Evolutionary conservation across 2,888 invertebrate genomes (phyloP).

Genomic region (Scelioninae gen. 2): DNA sequence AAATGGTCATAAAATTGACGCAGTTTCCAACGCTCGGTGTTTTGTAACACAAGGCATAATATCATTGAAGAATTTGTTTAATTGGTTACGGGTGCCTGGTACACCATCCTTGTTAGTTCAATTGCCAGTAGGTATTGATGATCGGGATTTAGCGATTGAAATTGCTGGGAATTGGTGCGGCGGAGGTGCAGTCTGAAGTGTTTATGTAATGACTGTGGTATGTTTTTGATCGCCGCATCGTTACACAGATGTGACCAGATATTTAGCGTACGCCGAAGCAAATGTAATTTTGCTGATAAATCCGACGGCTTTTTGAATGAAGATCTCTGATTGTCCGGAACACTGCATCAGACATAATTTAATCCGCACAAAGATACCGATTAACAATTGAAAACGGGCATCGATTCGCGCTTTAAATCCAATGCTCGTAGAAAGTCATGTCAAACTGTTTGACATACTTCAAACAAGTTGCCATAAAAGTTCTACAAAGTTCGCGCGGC

Average conservation of each 20-base stretch:
- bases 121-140: conserved; percentile 15
- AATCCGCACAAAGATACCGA: no score
- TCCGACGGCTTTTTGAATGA: conserved; percentile 8
- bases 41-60: conserved; percentile 16
- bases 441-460: no score
- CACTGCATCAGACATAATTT: conserved; percentile 3
- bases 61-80: conserved; percentile 8
- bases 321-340: neutral
- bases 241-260: conserved; percentile 23
- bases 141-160: conserved; percentile 25
- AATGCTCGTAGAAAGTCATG: no score
- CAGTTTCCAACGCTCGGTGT: conserved; percentile 22
- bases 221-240: conserved; percentile 35
- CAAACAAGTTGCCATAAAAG: no score
- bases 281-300: conserved; percentile 18
- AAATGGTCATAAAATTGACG: conserved; percentile 10
- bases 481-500: no score
- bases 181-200: conserved; percentile 30
- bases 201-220: conserved; percentile 41
- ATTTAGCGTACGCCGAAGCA: conserved; percentile 10
- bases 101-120: conserved; percentile 13
- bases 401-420: no score
- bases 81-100: conserved; percentile 9
- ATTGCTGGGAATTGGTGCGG: conserved; percentile 21
- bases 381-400: no score